Evolutionary conservation across 1,140 invertebrate species (phyloP).

Genomic region (Hyposmocoma kahamanoa): DNA sequence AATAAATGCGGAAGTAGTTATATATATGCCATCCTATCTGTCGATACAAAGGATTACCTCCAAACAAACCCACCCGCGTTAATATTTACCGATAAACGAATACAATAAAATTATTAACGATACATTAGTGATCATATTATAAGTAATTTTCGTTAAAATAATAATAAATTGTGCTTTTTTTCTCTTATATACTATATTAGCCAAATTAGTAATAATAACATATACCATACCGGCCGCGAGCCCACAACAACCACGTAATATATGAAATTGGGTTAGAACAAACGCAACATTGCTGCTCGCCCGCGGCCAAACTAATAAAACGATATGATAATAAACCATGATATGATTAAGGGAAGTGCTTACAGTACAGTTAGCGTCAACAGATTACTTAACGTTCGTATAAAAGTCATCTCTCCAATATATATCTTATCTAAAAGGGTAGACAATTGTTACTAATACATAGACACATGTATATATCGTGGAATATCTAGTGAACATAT

Average conservation of each 20-base stretch:
- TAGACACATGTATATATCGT: background rate
- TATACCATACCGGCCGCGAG: conserved; percentile 30
- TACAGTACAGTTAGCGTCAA: conserved; percentile 69
- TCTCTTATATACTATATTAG: conserved; percentile 66
- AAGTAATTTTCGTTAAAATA: conserved; percentile 55
- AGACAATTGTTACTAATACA: conserved; percentile 57
- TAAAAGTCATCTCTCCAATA: conserved; percentile 70
- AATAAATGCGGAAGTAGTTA: conserved; percentile 66
- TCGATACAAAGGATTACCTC: conserved; percentile 48
- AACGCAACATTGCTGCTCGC: conserved; percentile 16
- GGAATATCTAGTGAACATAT: no score
- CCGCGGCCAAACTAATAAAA: conserved; percentile 18
- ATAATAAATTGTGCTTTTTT: conserved; percentile 68
- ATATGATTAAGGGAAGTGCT: conserved; percentile 68
- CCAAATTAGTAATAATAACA: conserved; percentile 56
- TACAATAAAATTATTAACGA: conserved; percentile 70
- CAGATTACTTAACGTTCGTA: conserved; percentile 70
- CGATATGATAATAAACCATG: conserved; percentile 38
- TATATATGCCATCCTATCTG: conserved; percentile 41
- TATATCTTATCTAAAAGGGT: conserved; percentile 71
- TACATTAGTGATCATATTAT: conserved; percentile 60
- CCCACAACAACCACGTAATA: no score
- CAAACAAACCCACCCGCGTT: conserved; percentile 36
- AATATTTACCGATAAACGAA: conserved; percentile 48
- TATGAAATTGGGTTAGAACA: background rate